Percentiles rank a stretch among this genome's conserved stretches.
Evolutionary conservation across 2,797 vertebrate species (phyloP).

Genomic region (Acanthurus lineatus): DNA sequence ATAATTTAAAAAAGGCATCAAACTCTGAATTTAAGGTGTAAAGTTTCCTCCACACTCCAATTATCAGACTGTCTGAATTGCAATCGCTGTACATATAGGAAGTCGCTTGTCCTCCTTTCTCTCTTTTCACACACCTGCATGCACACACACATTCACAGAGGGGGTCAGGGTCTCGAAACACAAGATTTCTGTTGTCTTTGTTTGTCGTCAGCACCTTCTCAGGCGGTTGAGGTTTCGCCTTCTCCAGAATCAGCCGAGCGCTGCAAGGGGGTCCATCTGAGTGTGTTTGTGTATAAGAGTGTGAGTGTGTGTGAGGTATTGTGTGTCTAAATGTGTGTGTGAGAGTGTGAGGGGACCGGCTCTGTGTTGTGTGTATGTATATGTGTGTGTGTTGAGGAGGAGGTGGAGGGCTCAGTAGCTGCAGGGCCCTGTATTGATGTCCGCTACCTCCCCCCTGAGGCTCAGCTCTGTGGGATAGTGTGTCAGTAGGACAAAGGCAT

Average conservation of each 20-base stretch:
- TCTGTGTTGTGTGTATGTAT: conserved; percentile 27
- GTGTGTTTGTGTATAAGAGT: conserved; percentile 64
- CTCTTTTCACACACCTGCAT: conserved; percentile 9
- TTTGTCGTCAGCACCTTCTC: conserved; percentile 86
- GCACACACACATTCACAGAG: conserved; percentile 28
- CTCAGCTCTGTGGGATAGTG: conserved; percentile 86
- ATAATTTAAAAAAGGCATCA: neutral
- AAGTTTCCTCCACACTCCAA: conserved; percentile 3
- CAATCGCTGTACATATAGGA: conserved; percentile 1
- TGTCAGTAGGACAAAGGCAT: conserved; percentile 95
- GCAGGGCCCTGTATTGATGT: conserved; percentile 84
- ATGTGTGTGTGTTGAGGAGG: conserved; percentile 50
- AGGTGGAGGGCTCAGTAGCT: conserved; percentile 78
- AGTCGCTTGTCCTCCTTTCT: neutral
- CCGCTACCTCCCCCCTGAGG: conserved; percentile 79
- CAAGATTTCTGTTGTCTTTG: conserved; percentile 82
- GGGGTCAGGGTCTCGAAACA: conserved; percentile 76
- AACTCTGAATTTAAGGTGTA: conserved; percentile 21
- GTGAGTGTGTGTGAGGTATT: conserved; percentile 66
- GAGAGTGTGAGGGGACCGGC: conserved; percentile 22
- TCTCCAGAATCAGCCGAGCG: conserved; percentile 77
- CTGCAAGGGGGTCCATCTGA: conserved; percentile 70
- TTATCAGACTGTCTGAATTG: neutral
- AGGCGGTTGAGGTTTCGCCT: conserved; percentile 82
- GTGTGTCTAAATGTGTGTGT: conserved; percentile 62